These are phyloP conservation scores for Luidia sarsii DNA, from an alignment of 53 echinoderm and acorn worm genomes.

Conservation along the genomic window DNA sequence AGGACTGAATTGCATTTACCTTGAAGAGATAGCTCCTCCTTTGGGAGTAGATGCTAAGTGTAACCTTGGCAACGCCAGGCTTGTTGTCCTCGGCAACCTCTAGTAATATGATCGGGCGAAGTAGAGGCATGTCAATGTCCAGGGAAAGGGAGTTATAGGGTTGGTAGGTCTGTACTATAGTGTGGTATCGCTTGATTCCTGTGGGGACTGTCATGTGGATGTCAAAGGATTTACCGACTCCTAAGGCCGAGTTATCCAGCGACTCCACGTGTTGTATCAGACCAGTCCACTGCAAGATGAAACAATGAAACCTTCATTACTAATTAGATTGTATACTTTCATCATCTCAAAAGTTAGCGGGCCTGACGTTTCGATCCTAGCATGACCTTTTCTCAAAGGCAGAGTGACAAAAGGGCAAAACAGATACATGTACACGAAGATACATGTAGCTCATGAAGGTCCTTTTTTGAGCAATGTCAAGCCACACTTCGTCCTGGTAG, in stretches of 20 bases:
- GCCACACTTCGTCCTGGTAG: too few species aligned
- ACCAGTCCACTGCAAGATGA: slow-evolving; percentile 70
- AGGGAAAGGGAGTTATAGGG: slow-evolving; percentile 30
- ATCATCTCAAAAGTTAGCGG: too few species aligned
- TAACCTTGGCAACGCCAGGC: slow-evolving; percentile 46
- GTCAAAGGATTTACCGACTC: slow-evolving; percentile 57
- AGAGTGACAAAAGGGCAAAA: too few species aligned
- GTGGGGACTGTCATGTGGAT: slow-evolving; percentile 42
- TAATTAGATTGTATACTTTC: too few species aligned
- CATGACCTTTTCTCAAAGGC: too few species aligned
- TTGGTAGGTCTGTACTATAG: slow-evolving; percentile 42
- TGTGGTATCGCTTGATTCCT: slow-evolving; percentile 27
- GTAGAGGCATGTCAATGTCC: slow-evolving; percentile 40
- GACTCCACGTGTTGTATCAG: slow-evolving; percentile 20
- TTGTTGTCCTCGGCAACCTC: slow-evolving; percentile 37
- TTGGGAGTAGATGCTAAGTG: slow-evolving; percentile 47
- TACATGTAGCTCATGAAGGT: too few species aligned
- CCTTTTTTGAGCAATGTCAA: too few species aligned
- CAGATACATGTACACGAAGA: too few species aligned
- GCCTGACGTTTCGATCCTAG: too few species aligned
- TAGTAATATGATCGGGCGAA: slow-evolving; percentile 35
- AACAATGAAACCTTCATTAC: too few species aligned
- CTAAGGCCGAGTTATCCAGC: slow-evolving; percentile 50
- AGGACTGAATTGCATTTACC: slow-evolving; percentile 39
- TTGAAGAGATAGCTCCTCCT: slow-evolving; percentile 63